These are phyloP conservation scores for Lasioglossum oenotherae DNA, from an alignment of 2,888 invertebrate species.

Conservation along the genomic window DNA sequence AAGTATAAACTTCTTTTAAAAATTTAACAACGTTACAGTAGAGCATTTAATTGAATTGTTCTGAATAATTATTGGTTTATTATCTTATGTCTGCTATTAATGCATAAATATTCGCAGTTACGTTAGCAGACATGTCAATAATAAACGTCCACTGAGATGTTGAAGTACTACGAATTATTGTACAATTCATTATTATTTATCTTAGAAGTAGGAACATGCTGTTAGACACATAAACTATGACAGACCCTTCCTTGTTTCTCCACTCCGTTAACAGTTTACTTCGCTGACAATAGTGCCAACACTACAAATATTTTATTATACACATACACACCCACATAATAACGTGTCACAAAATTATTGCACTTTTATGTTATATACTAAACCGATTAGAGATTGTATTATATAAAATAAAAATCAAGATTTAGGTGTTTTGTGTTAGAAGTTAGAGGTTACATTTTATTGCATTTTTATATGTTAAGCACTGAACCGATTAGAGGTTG, in stretches of 20 bases:
- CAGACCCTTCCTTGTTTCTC: neutral
- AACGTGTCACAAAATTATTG: neutral
- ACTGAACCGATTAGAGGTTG: neutral
- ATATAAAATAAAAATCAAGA: neutral
- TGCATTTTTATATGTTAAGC: neutral
- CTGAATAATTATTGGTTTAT: neutral
- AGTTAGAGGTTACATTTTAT: neutral
- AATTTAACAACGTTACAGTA: too few relatives aligned
- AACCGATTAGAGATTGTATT: neutral
- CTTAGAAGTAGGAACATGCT: neutral
- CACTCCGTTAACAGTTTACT: neutral
- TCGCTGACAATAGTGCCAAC: neutral
- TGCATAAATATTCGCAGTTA: neutral
- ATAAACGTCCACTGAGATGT: neutral
- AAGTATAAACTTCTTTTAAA: neutral
- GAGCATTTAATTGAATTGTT: neutral
- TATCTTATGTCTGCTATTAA: neutral
- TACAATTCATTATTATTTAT: neutral
- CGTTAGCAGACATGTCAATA: neutral
- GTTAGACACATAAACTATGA: neutral
- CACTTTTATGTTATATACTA: neutral
- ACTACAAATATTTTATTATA: neutral
- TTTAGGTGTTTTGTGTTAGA: neutral
- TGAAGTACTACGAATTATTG: neutral
- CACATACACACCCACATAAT: neutral